Conservation (phyloP, 2,888 invertebrate species). For the Drosophila rubida region DNA sequence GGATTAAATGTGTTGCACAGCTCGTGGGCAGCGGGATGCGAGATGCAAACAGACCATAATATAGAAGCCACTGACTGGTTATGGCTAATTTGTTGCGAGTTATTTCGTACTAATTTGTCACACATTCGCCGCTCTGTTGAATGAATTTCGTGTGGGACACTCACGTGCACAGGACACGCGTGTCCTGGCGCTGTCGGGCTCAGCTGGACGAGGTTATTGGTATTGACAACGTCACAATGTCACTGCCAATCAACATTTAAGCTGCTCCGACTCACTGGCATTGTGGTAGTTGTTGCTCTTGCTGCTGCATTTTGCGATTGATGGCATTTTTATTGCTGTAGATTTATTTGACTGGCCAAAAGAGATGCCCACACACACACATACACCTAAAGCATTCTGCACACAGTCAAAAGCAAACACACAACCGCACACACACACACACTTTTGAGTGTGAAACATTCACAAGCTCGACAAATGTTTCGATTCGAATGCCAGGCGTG, state of each 20-base stretch:
- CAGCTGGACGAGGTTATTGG: slow-evolving; percentile 39
- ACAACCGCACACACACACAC: slow-evolving; percentile 2
- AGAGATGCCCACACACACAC: slow-evolving; percentile 28
- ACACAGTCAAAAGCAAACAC: slow-evolving; percentile 21
- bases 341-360: slow-evolving; percentile 63
- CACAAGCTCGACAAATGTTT: slow-evolving; percentile 50
- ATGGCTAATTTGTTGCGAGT: slow-evolving; percentile 60
- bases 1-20: slow-evolving; percentile 45
- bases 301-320: slow-evolving; percentile 60
- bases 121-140: slow-evolving; percentile 32
- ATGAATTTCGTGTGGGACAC: slow-evolving; percentile 4
- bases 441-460: slow-evolving; percentile 45
- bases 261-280: slow-evolving; percentile 45
- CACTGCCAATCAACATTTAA: slow-evolving; percentile 79
- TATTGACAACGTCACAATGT: slow-evolving; percentile 66
- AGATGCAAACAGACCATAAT: slow-evolving; percentile 42
- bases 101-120: slow-evolving; percentile 45
- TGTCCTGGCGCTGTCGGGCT: slow-evolving; percentile 24
- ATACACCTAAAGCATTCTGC: slow-evolving; percentile 1
- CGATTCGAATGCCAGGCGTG: slow-evolving; percentile 44
- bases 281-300: slow-evolving; percentile 23
- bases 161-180: slow-evolving; percentile 27
- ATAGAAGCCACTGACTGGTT: slow-evolving; percentile 29
- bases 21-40: slow-evolving; percentile 25
- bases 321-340: slow-evolving; percentile 74